Percentiles rank a stretch among this genome's conserved stretches.
Conservation (phyloP, 2,113 vertebrate genomes). For the Podarcis muralis region DNA sequence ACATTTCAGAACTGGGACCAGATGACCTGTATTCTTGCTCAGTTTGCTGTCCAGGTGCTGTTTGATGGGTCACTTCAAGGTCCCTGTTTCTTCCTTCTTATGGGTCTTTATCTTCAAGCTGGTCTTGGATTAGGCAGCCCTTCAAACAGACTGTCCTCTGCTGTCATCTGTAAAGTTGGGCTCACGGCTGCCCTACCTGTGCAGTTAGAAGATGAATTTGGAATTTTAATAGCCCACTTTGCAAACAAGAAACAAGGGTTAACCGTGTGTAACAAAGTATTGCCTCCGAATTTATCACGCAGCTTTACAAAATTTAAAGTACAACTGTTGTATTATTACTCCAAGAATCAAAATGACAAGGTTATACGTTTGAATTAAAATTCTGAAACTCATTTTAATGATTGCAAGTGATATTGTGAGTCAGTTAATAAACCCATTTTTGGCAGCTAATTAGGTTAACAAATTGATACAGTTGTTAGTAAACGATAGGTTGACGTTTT, state of each 20-base stretch:
- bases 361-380: constrained; percentile 23
- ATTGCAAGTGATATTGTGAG: constrained; percentile 22
- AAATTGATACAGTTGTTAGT: constrained; percentile 31
- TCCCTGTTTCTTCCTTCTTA: too few relatives aligned
- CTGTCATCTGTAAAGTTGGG: neutral
- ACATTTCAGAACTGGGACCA: too few relatives aligned
- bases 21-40: too few relatives aligned
- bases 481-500: constrained; percentile 38
- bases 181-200: neutral
- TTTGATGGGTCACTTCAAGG: too few relatives aligned
- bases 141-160: neutral
- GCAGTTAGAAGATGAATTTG: neutral
- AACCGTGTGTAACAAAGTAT: neutral
- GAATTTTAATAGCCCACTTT: neutral
- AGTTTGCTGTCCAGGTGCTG: too few relatives aligned
- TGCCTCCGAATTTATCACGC: constrained; percentile 14
- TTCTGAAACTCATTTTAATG: constrained; percentile 53
- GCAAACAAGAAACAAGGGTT: neutral
- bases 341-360: neutral
- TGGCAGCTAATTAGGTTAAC: constrained; percentile 49
- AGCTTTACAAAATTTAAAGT: constrained; percentile 17
- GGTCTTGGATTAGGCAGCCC: neutral
- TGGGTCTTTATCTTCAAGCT: too few relatives aligned
- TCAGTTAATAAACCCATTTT: constrained; percentile 50
- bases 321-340: constrained; percentile 16